Percentiles rank a stretch among this genome's conserved stretches.
Evolutionary conservation across 2,797 vertebrate genomes (phyloP).

Genomic region (Sus cebifrons): DNA sequence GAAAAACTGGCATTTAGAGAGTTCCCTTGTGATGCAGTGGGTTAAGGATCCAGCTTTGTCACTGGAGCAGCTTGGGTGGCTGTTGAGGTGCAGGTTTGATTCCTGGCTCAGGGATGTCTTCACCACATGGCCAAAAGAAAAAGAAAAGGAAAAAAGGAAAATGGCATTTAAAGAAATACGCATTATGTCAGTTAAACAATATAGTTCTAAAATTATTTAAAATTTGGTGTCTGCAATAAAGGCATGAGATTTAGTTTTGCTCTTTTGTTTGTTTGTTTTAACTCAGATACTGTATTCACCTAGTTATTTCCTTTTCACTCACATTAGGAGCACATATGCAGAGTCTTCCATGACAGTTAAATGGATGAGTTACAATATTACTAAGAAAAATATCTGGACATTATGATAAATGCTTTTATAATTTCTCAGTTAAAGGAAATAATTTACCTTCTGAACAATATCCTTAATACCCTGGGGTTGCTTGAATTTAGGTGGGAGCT

Average conservation of each 20-base stretch:
- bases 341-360: constrained; percentile 74
- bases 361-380: constrained; percentile 80
- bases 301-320: constrained; percentile 47
- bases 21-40: no score
- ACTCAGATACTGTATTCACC: not conserved
- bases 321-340: constrained; percentile 58
- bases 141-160: not conserved
- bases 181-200: not conserved
- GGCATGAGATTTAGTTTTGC: not conserved
- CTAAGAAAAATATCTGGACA: constrained; percentile 79
- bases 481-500: constrained; percentile 65
- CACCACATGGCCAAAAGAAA: no score
- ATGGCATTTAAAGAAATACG: not conserved
- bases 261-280: constrained; percentile 56
- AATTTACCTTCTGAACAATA: constrained; percentile 77
- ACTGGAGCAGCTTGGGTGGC: no score
- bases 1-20: not conserved
- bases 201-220: not conserved
- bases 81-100: no score
- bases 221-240: constrained; percentile 17
- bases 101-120: no score
- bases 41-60: no score
- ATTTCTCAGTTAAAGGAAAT: constrained; percentile 82
- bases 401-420: constrained; percentile 84
- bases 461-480: constrained; percentile 64